A percentile compares a stretch with the other conserved stretches of the same genome.
Conservation (phyloP, 2,888 invertebrate species). For the Oscheius sp. region DNA sequence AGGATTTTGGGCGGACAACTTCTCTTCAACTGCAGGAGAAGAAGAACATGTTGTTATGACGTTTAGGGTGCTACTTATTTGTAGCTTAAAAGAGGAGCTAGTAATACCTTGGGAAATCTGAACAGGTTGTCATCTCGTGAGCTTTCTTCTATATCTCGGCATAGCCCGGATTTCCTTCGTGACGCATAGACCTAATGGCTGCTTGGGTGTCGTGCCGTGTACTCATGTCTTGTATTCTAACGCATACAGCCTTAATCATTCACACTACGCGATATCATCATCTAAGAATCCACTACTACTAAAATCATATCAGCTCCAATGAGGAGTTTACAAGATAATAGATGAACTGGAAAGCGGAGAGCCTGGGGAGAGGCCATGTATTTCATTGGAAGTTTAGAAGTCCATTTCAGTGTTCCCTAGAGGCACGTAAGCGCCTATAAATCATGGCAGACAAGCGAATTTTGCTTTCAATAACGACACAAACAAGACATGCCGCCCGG, state of each 20-base stretch:
- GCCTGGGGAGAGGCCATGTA: slow-evolving; percentile 30
- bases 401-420: slow-evolving; percentile 34
- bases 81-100: too few species aligned
- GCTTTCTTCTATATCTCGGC: not conserved
- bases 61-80: not conserved
- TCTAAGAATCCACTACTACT: not conserved
- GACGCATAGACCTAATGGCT: slow-evolving; percentile 33
- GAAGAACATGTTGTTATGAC: not conserved
- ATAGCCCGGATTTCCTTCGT: slow-evolving; percentile 33
- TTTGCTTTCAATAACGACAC: slow-evolving; percentile 29
- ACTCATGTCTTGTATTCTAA: slow-evolving; percentile 27
- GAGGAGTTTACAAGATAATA: not conserved
- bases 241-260: slow-evolving; percentile 27
- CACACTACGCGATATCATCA: slow-evolving; percentile 1
- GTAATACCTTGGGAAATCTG: too few species aligned
- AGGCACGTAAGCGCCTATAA: slow-evolving; percentile 37
- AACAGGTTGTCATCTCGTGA: not conserved
- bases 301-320: not conserved
- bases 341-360: not conserved
- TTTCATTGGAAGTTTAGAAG: slow-evolving; percentile 32
- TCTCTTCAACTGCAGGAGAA: not conserved
- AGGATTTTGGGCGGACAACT: not conserved
- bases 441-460: slow-evolving; percentile 27
- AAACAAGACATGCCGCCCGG: slow-evolving; percentile 9
- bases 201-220: slow-evolving; percentile 22